Base-by-base conservation (phyloP, 1,140 invertebrate genomes). In the Homalodisca vitripennis region DNA sequence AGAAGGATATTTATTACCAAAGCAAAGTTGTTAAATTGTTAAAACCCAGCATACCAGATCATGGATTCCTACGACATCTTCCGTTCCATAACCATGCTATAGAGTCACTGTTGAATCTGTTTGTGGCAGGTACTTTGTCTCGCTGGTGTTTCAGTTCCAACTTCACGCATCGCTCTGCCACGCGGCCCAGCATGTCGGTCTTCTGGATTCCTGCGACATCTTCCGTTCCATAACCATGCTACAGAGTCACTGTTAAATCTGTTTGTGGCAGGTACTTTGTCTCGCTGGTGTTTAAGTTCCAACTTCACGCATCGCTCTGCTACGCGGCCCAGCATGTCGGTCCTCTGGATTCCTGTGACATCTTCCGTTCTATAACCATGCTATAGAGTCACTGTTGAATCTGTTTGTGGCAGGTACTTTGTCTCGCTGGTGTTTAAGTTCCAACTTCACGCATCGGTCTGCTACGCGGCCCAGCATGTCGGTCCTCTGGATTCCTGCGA, bases 321-420 rank as follows among this genome's bases (percentile, higher is more conserved):
- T 78, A 83, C 2, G 88, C 85, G 2, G 84, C 91, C 0, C 87
- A 88, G 1, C 88, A 94, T 73, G 80, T 77, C 0, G 91, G 90
- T 1, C 89, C 91, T 26, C 80, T 95, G 66, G 87, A 95, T 74
- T 87, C 86, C 27, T 95, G 93, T 77, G 92, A 96, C 78, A 84
- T 96, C 34, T 90, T 91, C 71, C n/a, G n/a, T n/a, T n/a, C n/a
- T n/a, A n/a, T n/a, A n/a, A n/a, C n/a, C n/a, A n/a, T n/a, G n/a
- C n/a, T n/a, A n/a, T n/a, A n/a, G n/a, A n/a, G n/a, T n/a, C n/a
- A n/a, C n/a, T n/a, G n/a, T n/a, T n/a, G n/a, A n/a, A n/a, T n/a
- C n/a, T n/a, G n/a, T n/a, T n/a, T n/a, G n/a, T n/a, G n/a, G n/a
- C 76, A 93, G 92, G 76, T 95, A 95, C 78, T 96, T 95, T 77